These are phyloP conservation scores for Megalops atlanticus DNA, from an alignment of 2,113 vertebrate species.

Conservation along the genomic window DNA sequence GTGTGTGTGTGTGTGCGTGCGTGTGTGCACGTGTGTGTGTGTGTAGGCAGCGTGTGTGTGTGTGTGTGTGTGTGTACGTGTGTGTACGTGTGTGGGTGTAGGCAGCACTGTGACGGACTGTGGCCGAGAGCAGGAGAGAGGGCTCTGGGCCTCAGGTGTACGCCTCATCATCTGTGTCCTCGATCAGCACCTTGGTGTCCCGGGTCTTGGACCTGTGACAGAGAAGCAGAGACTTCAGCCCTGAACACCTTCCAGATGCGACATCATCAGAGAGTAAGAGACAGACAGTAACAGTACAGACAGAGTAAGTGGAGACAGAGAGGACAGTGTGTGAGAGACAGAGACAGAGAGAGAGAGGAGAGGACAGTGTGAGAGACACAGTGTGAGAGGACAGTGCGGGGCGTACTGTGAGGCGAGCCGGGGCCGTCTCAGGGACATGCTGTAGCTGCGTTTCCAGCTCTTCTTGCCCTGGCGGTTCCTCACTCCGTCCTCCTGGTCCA, in stretches of 20 bases:
- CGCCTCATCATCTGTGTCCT: slow-evolving; percentile 92
- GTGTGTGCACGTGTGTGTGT: slow-evolving; percentile 31
- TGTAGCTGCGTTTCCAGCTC: slow-evolving; percentile 93
- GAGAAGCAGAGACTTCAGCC: neutral
- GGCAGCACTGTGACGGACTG: slow-evolving; percentile 43
- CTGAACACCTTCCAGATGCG: no score
- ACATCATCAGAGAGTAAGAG: no score
- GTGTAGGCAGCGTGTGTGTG: no score
- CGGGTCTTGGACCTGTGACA: slow-evolving; percentile 83
- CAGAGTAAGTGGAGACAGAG: neutral
- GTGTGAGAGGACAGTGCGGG: neutral
- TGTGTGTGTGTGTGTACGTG: slow-evolving; percentile 32
- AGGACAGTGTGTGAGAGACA: neutral
- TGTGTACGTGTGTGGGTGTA: slow-evolving; percentile 25
- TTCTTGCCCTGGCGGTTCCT: slow-evolving; percentile 93
- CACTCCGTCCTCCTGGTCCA: slow-evolving; percentile 98
- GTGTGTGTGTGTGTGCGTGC: slow-evolving; percentile 27
- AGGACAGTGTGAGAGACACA: neutral
- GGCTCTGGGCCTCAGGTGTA: slow-evolving; percentile 86
- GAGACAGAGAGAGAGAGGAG: neutral
- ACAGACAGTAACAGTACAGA: no score
- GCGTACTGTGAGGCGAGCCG: slow-evolving; percentile 88
- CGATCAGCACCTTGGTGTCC: slow-evolving; percentile 95
- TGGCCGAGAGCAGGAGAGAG: slow-evolving; percentile 50
- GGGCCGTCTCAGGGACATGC: slow-evolving; percentile 86